A percentile compares a stretch with the other conserved stretches of the same genome.
These are phyloP conservation scores for Silvanus unidentatus DNA, from an alignment of 2,888 invertebrate genomes.

Conservation along the genomic window DNA sequence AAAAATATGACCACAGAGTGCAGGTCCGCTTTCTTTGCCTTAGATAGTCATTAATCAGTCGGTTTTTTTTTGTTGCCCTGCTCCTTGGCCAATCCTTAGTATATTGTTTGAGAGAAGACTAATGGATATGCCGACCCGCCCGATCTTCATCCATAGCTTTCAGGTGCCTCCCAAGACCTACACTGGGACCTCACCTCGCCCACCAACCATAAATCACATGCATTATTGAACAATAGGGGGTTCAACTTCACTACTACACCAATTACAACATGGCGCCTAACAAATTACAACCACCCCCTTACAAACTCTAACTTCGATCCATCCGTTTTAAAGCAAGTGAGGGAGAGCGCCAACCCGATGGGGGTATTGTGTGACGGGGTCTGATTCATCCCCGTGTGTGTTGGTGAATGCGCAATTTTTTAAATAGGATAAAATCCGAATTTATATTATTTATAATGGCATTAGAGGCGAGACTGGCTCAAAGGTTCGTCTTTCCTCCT, in stretches of 20 bases:
- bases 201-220: conserved; percentile 40
- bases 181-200: conserved; percentile 32
- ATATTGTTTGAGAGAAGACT: conserved; percentile 37
- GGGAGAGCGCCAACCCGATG: no score
- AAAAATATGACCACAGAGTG: conserved; percentile 1
- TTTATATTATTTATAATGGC: neutral
- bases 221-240: conserved; percentile 43
- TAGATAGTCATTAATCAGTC: no score
- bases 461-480: no score
- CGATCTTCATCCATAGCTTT: conserved; percentile 26
- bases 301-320: neutral
- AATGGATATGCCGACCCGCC: conserved; percentile 36
- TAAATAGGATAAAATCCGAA: conserved; percentile 15
- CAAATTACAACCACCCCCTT: conserved; percentile 23
- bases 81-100: conserved; percentile 32
- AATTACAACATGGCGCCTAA: conserved; percentile 40
- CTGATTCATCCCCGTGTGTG: conserved; percentile 9
- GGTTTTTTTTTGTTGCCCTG: no score
- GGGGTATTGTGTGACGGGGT: no score
- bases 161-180: conserved; percentile 29
- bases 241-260: conserved; percentile 31
- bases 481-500: no score
- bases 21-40: neutral
- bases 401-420: conserved; percentile 34
- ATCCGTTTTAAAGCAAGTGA: no score